Base-by-base conservation (phyloP, 2,797 vertebrate genomes). In the Coreius guichenoti region DNA sequence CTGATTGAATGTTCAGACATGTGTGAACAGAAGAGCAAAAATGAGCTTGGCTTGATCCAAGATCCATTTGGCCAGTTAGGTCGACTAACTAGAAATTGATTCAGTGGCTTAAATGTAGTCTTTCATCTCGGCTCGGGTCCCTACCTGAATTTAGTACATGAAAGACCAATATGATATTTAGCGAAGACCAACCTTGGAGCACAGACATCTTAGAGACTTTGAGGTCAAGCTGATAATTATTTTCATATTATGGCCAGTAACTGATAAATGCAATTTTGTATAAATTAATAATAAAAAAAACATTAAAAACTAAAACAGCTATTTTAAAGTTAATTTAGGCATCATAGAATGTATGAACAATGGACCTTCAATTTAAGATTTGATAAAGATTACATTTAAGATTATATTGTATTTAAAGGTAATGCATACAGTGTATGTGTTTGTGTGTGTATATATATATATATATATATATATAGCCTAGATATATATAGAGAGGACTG, bases 61-160 rank as follows among this genome's bases (percentile, higher is more conserved):
- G 16, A 80, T 80, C 54, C 73, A 21, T 73, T 73, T 63, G 16
- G 68, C 63, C 56, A 79, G n/a, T 84, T 79, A 78, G 67, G 65
- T 78, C 2, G 56, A 73, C 56, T 31, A 80, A 85, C 69, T 26
- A 85, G 68, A 85, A 80, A 80, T 74, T 65, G 77, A 85, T 80
- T 85, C 56, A 39, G 54, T 72, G 1, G 45, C 56, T 39, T 63
- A 73, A 47, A 80, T 73, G 43, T 39, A 80, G 77, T 11, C 11
- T 73, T 85, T 85, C 39, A 80, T 80, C 54, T 78, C 5, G 3
- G 29, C 29, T 73, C 56, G 2, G 29, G 77, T 73, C 68, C 69
- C 69, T 72, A 49, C 45, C 56, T 74, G 56, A 51, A 80, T 73
- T 84, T 70, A 78, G 33, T 23, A 79, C 65, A 83, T 43, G 73